Conservation (phyloP, 2,113 vertebrate species). For the Erythrocercus mccallii region DNA sequence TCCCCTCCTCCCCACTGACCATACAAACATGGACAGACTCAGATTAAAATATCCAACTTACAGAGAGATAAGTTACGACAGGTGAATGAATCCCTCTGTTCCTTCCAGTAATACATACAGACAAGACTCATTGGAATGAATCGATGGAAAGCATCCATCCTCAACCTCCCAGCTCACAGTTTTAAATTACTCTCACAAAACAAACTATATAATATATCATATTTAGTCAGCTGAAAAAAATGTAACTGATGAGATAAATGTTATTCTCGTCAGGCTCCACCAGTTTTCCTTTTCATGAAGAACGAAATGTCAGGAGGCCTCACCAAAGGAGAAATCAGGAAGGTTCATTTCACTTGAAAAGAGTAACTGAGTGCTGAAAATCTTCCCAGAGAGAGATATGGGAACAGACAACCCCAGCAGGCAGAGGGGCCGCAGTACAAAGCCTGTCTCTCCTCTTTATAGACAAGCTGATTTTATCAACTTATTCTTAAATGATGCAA, state of each 20-base stretch:
- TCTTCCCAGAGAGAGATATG: neutral
- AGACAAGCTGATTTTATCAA: neutral
- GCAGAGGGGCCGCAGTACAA: neutral
- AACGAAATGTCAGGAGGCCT: neutral
- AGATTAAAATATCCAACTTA: neutral
- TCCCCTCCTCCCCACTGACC: neutral
- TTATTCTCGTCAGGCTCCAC: neutral
- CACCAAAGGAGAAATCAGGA: neutral
- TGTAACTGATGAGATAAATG: neutral
- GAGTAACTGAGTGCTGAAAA: neutral
- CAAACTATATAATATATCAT: neutral
- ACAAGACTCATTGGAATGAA: neutral
- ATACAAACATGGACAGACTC: neutral
- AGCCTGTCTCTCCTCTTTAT: neutral
- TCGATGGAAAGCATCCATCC: neutral
- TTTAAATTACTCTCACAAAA: slow-evolving; percentile 13
- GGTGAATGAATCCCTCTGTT: slow-evolving; percentile 33
- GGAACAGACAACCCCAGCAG: neutral
- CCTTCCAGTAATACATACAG: neutral
- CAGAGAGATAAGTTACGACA: neutral
- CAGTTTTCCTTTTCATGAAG: slow-evolving; percentile 4
- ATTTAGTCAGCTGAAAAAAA: slow-evolving; percentile 22
- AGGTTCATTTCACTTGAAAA: neutral
- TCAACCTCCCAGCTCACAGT: neutral
- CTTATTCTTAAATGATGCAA: neutral